phyloP scores from a whole-genome alignment of 2,113 vertebrate species.

The Aythya baeri region DNA sequence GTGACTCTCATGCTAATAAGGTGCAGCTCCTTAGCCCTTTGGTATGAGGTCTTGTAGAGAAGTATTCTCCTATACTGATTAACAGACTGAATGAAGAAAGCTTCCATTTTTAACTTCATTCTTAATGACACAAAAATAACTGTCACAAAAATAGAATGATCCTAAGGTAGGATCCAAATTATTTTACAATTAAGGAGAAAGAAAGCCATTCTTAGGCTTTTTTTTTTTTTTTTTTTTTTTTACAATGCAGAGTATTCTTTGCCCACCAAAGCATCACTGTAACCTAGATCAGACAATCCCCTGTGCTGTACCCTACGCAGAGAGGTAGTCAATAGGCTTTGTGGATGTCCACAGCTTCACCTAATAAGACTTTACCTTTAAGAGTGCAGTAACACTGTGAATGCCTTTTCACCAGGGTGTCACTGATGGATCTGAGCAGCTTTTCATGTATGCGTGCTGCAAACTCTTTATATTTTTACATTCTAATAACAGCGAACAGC shows the following conservation, averaged over 20 bases:
- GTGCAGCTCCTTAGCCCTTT: slow-evolving; percentile 41
- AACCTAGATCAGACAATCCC: background rate
- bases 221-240: background rate
- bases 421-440: slow-evolving; percentile 60
- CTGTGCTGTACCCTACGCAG: background rate
- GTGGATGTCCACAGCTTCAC: background rate
- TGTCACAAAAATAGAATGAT: slow-evolving; percentile 30
- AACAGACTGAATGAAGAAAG: slow-evolving; percentile 60
- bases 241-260: slow-evolving; percentile 10
- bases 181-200: slow-evolving; percentile 42
- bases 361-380: background rate
- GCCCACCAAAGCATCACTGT: background rate
- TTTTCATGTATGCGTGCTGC: slow-evolving; percentile 77
- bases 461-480: slow-evolving; percentile 83
- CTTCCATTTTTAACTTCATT: slow-evolving; percentile 63
- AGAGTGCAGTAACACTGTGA: background rate
- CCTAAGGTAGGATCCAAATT: background rate
- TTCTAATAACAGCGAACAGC: slow-evolving; percentile 84
- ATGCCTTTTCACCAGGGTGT: slow-evolving; percentile 42
- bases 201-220: slow-evolving; percentile 29
- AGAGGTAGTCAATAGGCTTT: background rate
- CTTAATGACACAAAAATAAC: slow-evolving; percentile 55
- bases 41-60: slow-evolving; percentile 52
- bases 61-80: slow-evolving; percentile 59
- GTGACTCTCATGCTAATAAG: slow-evolving; percentile 19